These are phyloP conservation scores for Artibeus jamaicensis DNA, from an alignment of 2,797 vertebrate species.

Conservation along the genomic window DNA sequence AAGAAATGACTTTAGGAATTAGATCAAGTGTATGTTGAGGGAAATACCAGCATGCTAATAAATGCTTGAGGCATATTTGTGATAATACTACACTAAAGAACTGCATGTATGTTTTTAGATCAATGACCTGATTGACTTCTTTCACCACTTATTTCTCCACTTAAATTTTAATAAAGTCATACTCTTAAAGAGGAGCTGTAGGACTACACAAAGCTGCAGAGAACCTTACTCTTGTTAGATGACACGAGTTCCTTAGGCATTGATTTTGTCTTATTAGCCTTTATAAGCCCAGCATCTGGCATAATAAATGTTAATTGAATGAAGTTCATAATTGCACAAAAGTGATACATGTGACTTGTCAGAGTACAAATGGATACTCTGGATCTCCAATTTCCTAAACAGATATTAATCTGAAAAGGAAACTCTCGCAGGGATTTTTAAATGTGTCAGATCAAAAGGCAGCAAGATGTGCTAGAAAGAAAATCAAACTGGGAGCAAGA, in stretches of 20 bases:
- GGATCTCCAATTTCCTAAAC: constrained; percentile 18
- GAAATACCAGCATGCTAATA: neutral
- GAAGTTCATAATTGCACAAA: neutral
- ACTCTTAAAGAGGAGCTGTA: constrained; percentile 10
- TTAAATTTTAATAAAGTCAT: constrained; percentile 26
- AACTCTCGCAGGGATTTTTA: constrained; percentile 26
- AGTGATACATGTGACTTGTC: neutral
- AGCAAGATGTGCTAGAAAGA: neutral
- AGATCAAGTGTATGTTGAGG: neutral
- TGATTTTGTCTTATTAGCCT: neutral
- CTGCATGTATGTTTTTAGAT: neutral
- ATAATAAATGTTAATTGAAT: constrained; percentile 16
- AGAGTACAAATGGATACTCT: neutral
- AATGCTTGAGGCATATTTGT: neutral
- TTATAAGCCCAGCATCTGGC: constrained; percentile 1
- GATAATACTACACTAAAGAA: neutral
- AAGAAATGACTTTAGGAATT: constrained; percentile 18
- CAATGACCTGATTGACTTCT: neutral
- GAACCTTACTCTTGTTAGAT: neutral
- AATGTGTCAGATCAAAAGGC: constrained; percentile 33
- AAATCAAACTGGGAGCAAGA: constrained; percentile 21
- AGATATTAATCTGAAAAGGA: neutral
- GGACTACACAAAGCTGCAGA: neutral
- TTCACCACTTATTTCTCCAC: constrained; percentile 6
- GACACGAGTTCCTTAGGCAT: neutral